These are phyloP conservation scores for Cheumatopsyche charites DNA, from an alignment of 1,140 invertebrate species.

Conservation along the genomic window DNA sequence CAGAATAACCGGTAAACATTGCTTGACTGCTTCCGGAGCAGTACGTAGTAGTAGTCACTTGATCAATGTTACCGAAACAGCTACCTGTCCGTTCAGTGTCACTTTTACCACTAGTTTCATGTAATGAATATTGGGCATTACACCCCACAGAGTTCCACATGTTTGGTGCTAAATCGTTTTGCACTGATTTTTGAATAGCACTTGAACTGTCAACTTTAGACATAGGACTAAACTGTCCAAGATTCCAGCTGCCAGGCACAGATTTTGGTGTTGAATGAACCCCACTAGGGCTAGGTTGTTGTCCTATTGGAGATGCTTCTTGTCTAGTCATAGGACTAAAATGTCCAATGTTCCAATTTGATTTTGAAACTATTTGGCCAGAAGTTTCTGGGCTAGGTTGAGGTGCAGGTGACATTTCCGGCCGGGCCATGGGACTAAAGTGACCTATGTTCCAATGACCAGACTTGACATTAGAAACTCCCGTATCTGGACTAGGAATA, in stretches of 20 bases:
- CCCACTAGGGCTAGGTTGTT: conserved; percentile 56
- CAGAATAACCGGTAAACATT: conserved; percentile 38
- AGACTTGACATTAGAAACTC: conserved; percentile 38
- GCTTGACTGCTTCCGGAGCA: conserved; percentile 33
- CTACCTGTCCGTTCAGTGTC: conserved; percentile 41
- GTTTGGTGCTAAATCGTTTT: conserved; percentile 30
- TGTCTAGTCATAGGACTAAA: conserved; percentile 59
- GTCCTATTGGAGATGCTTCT: conserved; percentile 55
- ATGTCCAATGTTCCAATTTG: conserved; percentile 55
- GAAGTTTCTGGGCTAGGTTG: conserved; percentile 60
- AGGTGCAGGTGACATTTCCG: conserved; percentile 58
- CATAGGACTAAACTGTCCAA: conserved; percentile 46
- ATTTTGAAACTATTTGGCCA: conserved; percentile 56
- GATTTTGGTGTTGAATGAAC: conserved; percentile 46
- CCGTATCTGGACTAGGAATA: conserved; percentile 60
- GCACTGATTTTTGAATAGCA: conserved; percentile 8
- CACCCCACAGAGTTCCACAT: conserved; percentile 36
- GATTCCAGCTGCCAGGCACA: conserved; percentile 41
- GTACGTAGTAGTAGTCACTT: conserved; percentile 43
- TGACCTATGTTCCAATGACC: conserved; percentile 41
- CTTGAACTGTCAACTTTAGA: conserved; percentile 46
- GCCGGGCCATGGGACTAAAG: conserved; percentile 58
- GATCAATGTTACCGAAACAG: conserved; percentile 38
- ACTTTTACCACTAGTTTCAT: conserved; percentile 31
- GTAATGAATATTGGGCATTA: conserved; percentile 25